Percentiles rank a stretch among this genome's conserved stretches.
Conservation (phyloP, 2,888 invertebrate genomes). For the Glyphotaelius pellucidus region DNA sequence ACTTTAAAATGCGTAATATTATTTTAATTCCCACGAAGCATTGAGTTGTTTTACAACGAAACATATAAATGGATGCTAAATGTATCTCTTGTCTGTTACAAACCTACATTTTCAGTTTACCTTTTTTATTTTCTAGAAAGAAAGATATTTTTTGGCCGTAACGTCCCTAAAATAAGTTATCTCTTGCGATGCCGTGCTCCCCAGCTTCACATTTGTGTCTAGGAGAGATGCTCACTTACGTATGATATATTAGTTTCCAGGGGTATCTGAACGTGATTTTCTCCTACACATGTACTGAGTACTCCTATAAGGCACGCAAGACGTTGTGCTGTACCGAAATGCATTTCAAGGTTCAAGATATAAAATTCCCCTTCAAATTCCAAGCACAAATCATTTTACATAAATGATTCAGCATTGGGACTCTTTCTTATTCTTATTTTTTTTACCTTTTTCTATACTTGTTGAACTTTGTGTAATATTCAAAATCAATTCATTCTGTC, state of each 20-base stretch:
- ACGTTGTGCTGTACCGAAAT: slow-evolving; percentile 4
- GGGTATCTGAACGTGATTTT: slow-evolving; percentile 21
- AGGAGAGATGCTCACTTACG: not conserved
- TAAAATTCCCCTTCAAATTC: not conserved
- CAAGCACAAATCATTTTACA: not conserved
- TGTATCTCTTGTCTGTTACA: not conserved
- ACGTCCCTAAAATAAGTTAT: not conserved
- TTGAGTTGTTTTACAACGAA: not conserved
- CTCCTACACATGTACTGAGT: not conserved
- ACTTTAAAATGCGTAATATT: not conserved
- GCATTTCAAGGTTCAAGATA: slow-evolving; percentile 10
- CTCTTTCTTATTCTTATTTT: not conserved
- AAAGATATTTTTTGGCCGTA: not conserved
- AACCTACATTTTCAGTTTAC: not conserved
- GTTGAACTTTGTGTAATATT: not conserved
- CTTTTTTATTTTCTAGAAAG: not conserved
- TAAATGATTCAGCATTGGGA: not conserved
- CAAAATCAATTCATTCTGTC: not conserved
- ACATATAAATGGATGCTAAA: not conserved
- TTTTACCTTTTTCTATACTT: not conserved
- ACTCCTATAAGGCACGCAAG: not conserved
- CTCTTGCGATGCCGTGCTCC: not conserved
- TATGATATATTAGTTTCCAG: slow-evolving; percentile 14
- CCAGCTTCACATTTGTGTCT: not conserved
- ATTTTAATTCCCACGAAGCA: not conserved